Percentiles rank a stretch among this genome's conserved stretches.
These are phyloP conservation scores for Dissostichus mawsoni DNA, from an alignment of 2,113 vertebrate species.

Conservation along the genomic window DNA sequence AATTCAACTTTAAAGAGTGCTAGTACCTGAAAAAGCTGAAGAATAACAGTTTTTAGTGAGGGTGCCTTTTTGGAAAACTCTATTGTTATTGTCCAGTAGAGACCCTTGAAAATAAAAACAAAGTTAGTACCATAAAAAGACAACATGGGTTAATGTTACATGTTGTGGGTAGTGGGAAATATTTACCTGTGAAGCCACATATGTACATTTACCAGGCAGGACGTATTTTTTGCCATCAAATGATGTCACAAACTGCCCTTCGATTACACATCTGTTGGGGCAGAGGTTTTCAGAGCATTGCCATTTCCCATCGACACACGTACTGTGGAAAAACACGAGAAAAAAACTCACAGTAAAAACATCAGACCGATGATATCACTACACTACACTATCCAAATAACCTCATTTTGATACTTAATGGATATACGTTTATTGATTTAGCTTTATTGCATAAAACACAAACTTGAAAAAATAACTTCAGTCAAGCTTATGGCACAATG, in stretches of 20 bases:
- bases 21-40: constrained; percentile 73
- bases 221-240: constrained; percentile 80
- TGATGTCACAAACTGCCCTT: constrained; percentile 79
- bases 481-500: too few species aligned
- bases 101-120: constrained; percentile 49
- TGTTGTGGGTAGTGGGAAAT: neutral
- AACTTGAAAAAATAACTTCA: too few species aligned
- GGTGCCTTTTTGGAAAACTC: constrained; percentile 40
- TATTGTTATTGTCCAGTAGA: constrained; percentile 66
- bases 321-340: constrained; percentile 47
- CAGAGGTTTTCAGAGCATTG: constrained; percentile 67
- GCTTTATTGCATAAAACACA: too few species aligned
- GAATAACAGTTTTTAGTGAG: constrained; percentile 36
- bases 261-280: constrained; percentile 66
- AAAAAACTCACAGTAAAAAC: too few species aligned
- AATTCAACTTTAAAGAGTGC: neutral
- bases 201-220: constrained; percentile 76
- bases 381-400: neutral
- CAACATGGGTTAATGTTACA: neutral
- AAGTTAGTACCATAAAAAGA: neutral
- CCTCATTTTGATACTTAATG: neutral
- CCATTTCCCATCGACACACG: constrained; percentile 75
- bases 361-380: neutral
- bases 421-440: neutral
- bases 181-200: constrained; percentile 73